Base-by-base conservation (phyloP, 2,113 vertebrate genomes). In the Motacilla tschutschensis region DNA sequence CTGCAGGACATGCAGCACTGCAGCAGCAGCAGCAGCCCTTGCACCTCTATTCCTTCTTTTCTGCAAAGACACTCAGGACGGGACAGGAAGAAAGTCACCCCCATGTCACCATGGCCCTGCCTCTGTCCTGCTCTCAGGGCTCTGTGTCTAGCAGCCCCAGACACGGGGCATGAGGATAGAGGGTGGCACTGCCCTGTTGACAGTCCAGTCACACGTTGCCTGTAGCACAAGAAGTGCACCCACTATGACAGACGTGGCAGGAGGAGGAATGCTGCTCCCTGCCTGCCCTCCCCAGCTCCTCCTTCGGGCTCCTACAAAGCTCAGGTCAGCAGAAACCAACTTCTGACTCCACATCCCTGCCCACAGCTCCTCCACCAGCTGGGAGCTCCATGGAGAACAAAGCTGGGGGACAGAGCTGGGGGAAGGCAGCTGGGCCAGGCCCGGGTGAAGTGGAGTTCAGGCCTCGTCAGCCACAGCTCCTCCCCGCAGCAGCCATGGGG, bases 401-500 rank as follows among this genome's bases (percentile, higher is more conserved):
- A 85, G 80, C 79, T 33, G 36, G 60, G 89, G 88, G 70, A 48
- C 1, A 26, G 77, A 76, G 82, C 79, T 60, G 89, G 77, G 71
- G 84, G 73, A 79, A 90, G 83, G 87, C 91, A 89, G 93, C 89
- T 79, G 94, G 91, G 87, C 85, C 92, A 81, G 91, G 76, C 79
- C 24, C 75, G 94, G 92, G 94, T 94, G 94, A 95, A 94, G 91
- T 15, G 78, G 87, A 94, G 94, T 93, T 93, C 92, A 89, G 87
- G 69, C 58, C 85, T 85, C 82, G 12, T 79, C 91, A 89, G 87
- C 76, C 89, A 29, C 91, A 63, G 94, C 93, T 90, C 91, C 93
- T 93, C 93, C 94, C 89, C 40, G 67, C 91, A 84, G 89, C 92
- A 43, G 88, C 83, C 67, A 67, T 73, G 94, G 92, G 94, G 94